Evolutionary conservation across 2,113 vertebrate species (phyloP).

Genomic region (Casuarius casuarius): DNA sequence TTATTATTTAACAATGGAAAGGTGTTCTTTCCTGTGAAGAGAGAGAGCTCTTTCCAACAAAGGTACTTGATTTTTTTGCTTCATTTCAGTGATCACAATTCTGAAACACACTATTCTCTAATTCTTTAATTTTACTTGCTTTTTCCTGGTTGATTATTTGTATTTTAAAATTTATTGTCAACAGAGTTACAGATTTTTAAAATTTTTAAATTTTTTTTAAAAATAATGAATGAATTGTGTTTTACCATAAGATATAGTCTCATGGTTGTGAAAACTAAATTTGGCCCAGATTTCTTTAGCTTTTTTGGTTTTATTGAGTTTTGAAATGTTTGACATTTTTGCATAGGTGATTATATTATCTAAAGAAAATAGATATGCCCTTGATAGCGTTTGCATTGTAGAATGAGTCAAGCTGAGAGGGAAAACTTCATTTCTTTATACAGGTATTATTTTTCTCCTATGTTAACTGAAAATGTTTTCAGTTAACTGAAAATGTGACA

Average conservation of each 20-base stretch:
- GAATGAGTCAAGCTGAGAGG: not conserved
- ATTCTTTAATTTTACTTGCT: not conserved
- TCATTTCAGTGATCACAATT: not conserved
- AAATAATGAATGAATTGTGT: not conserved
- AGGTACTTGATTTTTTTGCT: not conserved
- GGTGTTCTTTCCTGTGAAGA: not conserved
- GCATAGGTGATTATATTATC: rapidly evolving
- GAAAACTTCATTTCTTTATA: not conserved
- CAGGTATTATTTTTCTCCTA: not conserved
- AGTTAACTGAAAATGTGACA: not conserved
- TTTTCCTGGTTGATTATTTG: not conserved
- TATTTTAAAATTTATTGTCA: not conserved
- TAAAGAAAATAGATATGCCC: not conserved
- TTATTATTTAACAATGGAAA: not conserved
- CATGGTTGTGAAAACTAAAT: not conserved
- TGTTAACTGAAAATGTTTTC: not conserved
- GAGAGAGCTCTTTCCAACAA: not conserved
- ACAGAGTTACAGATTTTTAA: no score
- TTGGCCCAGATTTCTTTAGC: not conserved
- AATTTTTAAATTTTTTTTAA: not conserved
- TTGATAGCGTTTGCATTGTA: not conserved
- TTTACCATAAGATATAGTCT: not conserved
- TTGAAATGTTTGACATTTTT: not conserved
- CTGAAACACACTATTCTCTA: not conserved
- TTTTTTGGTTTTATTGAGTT: not conserved